Evolutionary conservation across 2,113 vertebrate genomes (phyloP).

Genomic region (Xyliphius kryptos): DNA sequence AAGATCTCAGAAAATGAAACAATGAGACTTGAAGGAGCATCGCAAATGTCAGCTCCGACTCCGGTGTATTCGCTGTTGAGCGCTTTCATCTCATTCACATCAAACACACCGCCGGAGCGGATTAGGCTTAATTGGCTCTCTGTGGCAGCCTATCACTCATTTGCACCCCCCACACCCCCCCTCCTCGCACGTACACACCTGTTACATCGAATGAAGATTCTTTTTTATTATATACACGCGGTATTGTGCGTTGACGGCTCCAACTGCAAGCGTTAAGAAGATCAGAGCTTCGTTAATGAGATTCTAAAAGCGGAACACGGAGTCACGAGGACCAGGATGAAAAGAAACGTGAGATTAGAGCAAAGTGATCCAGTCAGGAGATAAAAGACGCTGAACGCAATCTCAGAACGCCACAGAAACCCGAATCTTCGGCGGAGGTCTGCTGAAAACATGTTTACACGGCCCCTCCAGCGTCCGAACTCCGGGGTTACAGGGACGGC

Average conservation of each 20-base stretch:
- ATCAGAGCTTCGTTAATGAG: constrained; percentile 5
- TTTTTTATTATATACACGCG: background rate
- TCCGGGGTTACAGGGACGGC: too few relatives aligned
- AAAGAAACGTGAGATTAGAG: background rate
- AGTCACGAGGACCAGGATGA: background rate
- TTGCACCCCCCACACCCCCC: background rate
- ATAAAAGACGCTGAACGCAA: background rate
- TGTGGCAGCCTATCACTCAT: too few relatives aligned
- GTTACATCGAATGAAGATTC: background rate
- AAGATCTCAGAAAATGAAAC: constrained; percentile 8
- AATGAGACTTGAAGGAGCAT: background rate
- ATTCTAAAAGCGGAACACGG: background rate
- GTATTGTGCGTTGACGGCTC: background rate
- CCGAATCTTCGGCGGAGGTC: too few relatives aligned
- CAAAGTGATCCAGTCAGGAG: background rate
- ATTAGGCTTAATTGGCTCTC: background rate
- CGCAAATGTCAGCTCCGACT: background rate
- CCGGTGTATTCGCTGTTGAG: background rate
- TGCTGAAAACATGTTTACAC: too few relatives aligned
- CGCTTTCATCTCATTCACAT: background rate
- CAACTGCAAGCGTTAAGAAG: background rate
- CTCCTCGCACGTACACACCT: background rate
- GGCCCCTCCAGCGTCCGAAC: too few relatives aligned
- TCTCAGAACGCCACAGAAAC: too few relatives aligned
- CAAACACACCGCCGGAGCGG: background rate